Evolutionary conservation across 2,113 vertebrate species (phyloP).

Genomic region (Madoqua kirkii): DNA sequence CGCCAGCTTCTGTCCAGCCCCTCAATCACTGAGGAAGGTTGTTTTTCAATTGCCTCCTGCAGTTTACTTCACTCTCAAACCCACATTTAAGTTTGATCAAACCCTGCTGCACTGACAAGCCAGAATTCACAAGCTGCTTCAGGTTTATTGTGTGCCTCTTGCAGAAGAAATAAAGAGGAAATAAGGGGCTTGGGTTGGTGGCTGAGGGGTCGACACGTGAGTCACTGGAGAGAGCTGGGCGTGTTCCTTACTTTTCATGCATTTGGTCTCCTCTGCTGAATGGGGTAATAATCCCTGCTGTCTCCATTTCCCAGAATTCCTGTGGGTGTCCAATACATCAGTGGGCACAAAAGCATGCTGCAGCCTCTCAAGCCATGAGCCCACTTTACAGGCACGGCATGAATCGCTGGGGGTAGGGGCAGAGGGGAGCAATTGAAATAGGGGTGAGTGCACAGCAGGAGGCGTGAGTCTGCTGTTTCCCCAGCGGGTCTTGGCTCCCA

Average conservation of each 20-base stretch:
- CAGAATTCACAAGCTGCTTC: not conserved
- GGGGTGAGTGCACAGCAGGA: not conserved
- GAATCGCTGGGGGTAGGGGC: not conserved
- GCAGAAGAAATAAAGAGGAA: not conserved
- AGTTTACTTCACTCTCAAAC: constrained; percentile 17
- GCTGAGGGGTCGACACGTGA: not conserved
- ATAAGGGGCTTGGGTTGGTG: not conserved
- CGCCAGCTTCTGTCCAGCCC: not conserved
- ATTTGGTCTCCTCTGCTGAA: not conserved
- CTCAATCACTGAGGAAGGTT: not conserved
- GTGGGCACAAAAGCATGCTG: not conserved
- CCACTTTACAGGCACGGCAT: not conserved
- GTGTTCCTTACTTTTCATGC: not conserved
- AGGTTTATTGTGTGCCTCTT: not conserved
- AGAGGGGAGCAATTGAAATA: not conserved
- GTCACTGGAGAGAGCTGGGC: not conserved
- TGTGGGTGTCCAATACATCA: not conserved
- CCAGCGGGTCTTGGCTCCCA: not conserved
- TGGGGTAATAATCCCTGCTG: not conserved
- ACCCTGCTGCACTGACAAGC: not conserved
- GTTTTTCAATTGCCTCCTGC: not conserved
- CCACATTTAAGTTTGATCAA: not conserved
- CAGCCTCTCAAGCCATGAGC: too few species aligned
- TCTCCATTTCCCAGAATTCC: not conserved
- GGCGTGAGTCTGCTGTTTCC: accelerated